Evolutionary conservation across 2,113 vertebrate species (phyloP), one percentile per base, ranked within the genome.

Genomic region (Toxostoma redivivum): DNA sequence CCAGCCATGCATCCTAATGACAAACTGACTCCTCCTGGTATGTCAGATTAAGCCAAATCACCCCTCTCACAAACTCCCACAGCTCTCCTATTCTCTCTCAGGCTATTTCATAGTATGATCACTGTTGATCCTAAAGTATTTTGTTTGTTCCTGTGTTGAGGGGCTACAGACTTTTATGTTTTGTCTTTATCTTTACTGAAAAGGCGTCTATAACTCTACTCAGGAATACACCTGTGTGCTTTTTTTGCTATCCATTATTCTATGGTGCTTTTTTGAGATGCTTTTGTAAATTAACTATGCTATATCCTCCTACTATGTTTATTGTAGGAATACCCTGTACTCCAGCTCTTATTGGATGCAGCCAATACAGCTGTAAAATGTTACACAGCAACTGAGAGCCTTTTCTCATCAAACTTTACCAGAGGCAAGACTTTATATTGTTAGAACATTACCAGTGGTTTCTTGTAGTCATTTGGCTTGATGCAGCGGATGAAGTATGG

Each of bases 401-500:
- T 79, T 44, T 92, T 42, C 33, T 60, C 56, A 61, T 89, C 47
- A 62, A 54, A 62, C 24, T 64, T 91, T 53, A 62, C 77, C 62
- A 57, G 73, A 76, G 57, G 37, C 44, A 78, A 86, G 61, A 57
- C 11, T 30, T 89, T 3, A 1, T 58, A 15, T 50, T 86, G 62
- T 57, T 50, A 47, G 72, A 88, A 74, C 62, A 56, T 98, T 98
- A 99, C 99, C 99, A 99, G 96, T 5, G 99, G 99, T 96, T 99
- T 99, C 98, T 99, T 99, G 97, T 97, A 98, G 92, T 99, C 98
- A 7, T 99, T 99, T 81, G 99, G 99, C 95, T 99, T 99, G 93
- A 99, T 98, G 97, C 99, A 99, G 92, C 99, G 99, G 54, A 99
- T 97, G 90, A 99, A 99, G 91, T 98, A 99, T 3, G 99, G 99